Evolutionary conservation across 2,113 vertebrate species (phyloP).

Genomic region (Notarius quadriscutis): DNA sequence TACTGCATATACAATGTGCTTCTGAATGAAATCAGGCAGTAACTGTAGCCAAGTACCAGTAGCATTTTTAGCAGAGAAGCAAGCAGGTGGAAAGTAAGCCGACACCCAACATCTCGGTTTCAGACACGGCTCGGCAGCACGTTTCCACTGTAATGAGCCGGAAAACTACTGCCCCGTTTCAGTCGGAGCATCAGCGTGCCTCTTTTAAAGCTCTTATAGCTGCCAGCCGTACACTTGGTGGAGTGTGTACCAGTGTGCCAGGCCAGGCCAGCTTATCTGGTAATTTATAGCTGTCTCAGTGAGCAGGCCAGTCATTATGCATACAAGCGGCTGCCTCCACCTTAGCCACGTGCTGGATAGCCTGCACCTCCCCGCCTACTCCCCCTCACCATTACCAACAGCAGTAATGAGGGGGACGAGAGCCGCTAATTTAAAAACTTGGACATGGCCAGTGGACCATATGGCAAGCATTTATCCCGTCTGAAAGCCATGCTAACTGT

Average conservation of each 20-base stretch:
- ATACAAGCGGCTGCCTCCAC: conserved; percentile 21
- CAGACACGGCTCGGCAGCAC: not conserved
- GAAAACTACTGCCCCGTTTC: conserved; percentile 25
- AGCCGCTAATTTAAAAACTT: conserved; percentile 90
- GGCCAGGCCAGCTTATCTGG: conserved; percentile 41
- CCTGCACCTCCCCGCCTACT: conserved; percentile 21
- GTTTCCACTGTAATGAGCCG: conserved; percentile 29
- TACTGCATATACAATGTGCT: not conserved
- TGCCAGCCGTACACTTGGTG: conserved; percentile 35
- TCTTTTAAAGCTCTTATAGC: conserved; percentile 23
- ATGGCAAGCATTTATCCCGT: conserved; percentile 96
- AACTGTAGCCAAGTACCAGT: not conserved
- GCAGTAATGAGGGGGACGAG: conserved; percentile 87
- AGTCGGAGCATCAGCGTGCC: conserved; percentile 1
- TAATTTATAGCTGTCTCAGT: conserved; percentile 45
- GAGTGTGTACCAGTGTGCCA: conserved; percentile 18
- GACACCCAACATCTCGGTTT: conserved; percentile 18
- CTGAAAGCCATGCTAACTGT: conserved; percentile 91
- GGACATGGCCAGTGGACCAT: conserved; percentile 92
- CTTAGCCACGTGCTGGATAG: conserved; percentile 32
- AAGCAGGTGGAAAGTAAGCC: conserved; percentile 15
- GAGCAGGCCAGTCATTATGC: conserved; percentile 51
- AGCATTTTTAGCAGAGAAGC: not conserved
- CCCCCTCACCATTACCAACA: conserved; percentile 53
- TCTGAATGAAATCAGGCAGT: not conserved